phyloP scores from a whole-genome alignment of 2,797 vertebrate species.

The Clarias pachynema region DNA sequence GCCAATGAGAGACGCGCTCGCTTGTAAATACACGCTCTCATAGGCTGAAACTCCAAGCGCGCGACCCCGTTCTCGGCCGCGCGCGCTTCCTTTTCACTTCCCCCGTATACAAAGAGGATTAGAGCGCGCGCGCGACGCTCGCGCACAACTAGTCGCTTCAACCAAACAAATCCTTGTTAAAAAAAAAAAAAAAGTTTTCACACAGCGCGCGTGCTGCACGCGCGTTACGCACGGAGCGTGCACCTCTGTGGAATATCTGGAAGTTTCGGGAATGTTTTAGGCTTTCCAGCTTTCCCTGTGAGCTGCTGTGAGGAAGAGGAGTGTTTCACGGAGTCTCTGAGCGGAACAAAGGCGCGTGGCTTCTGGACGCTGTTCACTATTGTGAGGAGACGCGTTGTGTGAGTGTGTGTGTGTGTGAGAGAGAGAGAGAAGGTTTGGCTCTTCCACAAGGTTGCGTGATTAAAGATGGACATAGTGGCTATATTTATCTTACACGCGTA shows the following conservation, averaged over 20 bases:
- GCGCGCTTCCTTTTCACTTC: conserved; percentile 58
- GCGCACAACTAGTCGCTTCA: conserved; percentile 24
- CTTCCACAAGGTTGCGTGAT: background rate
- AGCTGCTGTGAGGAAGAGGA: conserved; percentile 46
- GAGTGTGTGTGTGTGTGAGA: background rate
- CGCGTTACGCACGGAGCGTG: conserved; percentile 21
- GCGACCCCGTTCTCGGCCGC: conserved; percentile 48
- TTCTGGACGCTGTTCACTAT: conserved; percentile 52
- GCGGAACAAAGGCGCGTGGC: conserved; percentile 68
- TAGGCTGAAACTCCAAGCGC: conserved; percentile 58
- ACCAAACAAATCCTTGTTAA: conserved; percentile 34
- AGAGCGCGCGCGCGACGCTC: conserved; percentile 44
- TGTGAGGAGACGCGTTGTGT: conserved; percentile 49
- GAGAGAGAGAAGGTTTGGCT: conserved; percentile 10
- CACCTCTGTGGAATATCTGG: conserved; percentile 11
- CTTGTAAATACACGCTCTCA: conserved; percentile 34
- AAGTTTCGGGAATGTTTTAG: conserved; percentile 37
- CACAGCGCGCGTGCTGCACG: background rate
- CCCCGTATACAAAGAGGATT: conserved; percentile 64
- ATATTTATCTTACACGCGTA: background rate
- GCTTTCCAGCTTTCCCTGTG: conserved; percentile 5
- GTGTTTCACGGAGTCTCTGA: conserved; percentile 46
- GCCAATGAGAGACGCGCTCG: conserved; percentile 54
- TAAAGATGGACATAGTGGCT: background rate
- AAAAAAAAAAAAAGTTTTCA: conserved; percentile 49